phyloP scores from a whole-genome alignment of 2,797 vertebrate genomes.

The Cryptoblepharus egeriae region DNA sequence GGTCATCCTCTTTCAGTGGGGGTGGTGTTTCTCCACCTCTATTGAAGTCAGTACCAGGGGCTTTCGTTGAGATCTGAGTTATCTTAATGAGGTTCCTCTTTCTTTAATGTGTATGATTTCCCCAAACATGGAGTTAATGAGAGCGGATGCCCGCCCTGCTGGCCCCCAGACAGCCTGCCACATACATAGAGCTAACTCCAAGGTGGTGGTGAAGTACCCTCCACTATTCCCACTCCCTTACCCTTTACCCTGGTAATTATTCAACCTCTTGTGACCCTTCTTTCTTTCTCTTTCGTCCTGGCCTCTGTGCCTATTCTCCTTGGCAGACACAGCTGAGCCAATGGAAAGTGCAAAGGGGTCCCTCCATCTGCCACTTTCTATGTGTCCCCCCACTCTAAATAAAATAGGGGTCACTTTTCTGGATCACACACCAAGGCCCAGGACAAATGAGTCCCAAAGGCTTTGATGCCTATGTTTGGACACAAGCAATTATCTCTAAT shows the following conservation, averaged over 20 bases:
- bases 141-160: slow-evolving; percentile 32
- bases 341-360: slow-evolving; percentile 77
- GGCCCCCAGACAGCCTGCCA: slow-evolving; percentile 34
- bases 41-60: slow-evolving; percentile 32
- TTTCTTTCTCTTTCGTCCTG: slow-evolving; percentile 77
- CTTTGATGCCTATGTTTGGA: slow-evolving; percentile 94
- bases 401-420: slow-evolving; percentile 77
- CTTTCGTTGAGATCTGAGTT: slow-evolving; percentile 31
- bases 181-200: slow-evolving; percentile 37
- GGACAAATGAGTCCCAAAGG: slow-evolving; percentile 80
- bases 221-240: slow-evolving; percentile 63
- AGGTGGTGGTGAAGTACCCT: slow-evolving; percentile 50
- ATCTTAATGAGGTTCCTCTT: slow-evolving; percentile 42
- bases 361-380: slow-evolving; percentile 89
- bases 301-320: slow-evolving; percentile 77
- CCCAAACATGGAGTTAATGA: slow-evolving; percentile 46
- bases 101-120: slow-evolving; percentile 34
- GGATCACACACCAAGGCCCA: slow-evolving; percentile 82
- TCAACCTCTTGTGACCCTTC: slow-evolving; percentile 77
- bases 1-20: not conserved
- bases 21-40: slow-evolving; percentile 33
- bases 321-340: slow-evolving; percentile 75
- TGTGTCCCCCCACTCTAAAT: slow-evolving; percentile 80
- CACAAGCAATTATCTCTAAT: slow-evolving; percentile 93
- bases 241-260: slow-evolving; percentile 77